Base-by-base conservation (phyloP, 2,113 vertebrate genomes). In the Hoplias malabaricus region DNA sequence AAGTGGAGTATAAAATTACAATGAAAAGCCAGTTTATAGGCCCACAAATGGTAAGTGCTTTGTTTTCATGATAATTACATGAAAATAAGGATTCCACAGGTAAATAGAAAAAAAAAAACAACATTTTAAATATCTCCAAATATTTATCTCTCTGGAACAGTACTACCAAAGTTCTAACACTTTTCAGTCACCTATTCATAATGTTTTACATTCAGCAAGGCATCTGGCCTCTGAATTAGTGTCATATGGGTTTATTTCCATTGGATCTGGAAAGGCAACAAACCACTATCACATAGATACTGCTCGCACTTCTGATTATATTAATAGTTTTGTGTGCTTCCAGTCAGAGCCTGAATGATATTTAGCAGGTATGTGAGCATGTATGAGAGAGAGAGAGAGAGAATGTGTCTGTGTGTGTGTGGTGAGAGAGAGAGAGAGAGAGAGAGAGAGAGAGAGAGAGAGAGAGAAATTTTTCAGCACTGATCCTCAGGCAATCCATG, bases 1-100 rank as follows among this genome's bases (percentile, higher is more conserved):
- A 75, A 75, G 54, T 46, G 36, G 31, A 75, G 72, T 82, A 82
- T 76, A 82, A 73, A 82, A 82, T 66, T 38, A 42, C 69, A 74
- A 66, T 75, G 31, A 75, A 69, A 69, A 69, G 66, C 62, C 56
- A 40, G 31, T 48, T 38, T 27, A 42, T 31, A 71, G 67, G 48
- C 48, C 48, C 61, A 38, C 33, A 3, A 9, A 19, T 46, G 65
- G 38, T 75, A 50, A 27, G 34, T 21, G 33, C 19, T n/a, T 63
- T 7, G 11, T 63, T 36, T 77, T 48, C 36, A 33, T 46, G 70
- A 69, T 78, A 74, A 75, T 59, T 75, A 59, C 68, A 65, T 29
- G 31, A 75, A 53, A 71, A 71, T 75, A 82, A 79, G 59, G 75
- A 65, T 50, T 75, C 66, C 42, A 59, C 50, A 40, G 25, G 54